Evolutionary conservation across 1,140 invertebrate genomes (phyloP), one percentile per base, ranked within the genome.

Genomic region (Agrypnia vestita): DNA sequence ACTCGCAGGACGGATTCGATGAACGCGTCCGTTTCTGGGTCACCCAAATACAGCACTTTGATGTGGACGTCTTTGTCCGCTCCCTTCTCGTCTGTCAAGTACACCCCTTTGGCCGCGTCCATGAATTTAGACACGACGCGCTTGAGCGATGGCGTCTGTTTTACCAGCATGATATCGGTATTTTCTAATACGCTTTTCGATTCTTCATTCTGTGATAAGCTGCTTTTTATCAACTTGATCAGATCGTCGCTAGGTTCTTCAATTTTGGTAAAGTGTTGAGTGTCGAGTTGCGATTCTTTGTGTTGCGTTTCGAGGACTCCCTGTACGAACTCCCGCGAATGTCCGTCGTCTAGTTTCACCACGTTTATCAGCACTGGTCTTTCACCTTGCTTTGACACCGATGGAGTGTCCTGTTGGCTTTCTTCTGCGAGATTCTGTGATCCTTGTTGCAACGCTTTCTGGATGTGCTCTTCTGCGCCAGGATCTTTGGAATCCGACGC

Each of bases 11-110:
- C 55, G 0, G 55, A 59, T 15, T 17, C 15, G 21, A 59, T 59
- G 15, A 59, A 59, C 17, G 55, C 55, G 15, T 59, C 55, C 11
- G 55, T 59, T 59, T 59, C 55, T 17, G 55, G 55, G 17, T 59
- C 55, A 0, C 55, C 55, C 21, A 59, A 59, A 7, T 59, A 59
- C 17, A 59, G 55, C 55, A 59, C 55, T 21, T 59, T 15, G 3
- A 59, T 12, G 11, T 21, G n/a, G 1, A 59, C 55, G 21, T 59
- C 55, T 59, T 59, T 15, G 9, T 59, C 15, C 15, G 55, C 11
- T 17, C 55, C 55, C 11, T 21, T 59, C 11, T 21, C 11, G 21
- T 59, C 55, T 19, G 55, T n/a, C 15, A 59, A 35, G 6, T 35
- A 35, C 6, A 35, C 6, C 1, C 25, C 25, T 35, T 35, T 6